Evolutionary conservation across 1,140 invertebrate genomes (phyloP).

Genomic region (Halesus radiatus): DNA sequence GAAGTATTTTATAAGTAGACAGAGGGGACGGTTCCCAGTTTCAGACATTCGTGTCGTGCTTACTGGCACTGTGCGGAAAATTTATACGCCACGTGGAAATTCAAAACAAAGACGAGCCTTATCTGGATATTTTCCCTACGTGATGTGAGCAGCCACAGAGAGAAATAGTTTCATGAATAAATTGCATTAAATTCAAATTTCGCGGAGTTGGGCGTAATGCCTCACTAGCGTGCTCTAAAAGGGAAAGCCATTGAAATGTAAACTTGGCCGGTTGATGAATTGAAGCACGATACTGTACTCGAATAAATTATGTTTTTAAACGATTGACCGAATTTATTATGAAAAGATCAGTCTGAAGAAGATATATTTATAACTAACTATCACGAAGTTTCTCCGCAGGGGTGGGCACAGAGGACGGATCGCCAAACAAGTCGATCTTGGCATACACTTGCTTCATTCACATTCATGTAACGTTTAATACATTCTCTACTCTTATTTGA

Average conservation of each 20-base stretch:
- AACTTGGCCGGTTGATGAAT: background rate
- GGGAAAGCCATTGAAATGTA: constrained; percentile 6
- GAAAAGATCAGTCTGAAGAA: too few relatives aligned
- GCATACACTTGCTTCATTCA: too few relatives aligned
- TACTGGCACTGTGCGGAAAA: constrained; percentile 34
- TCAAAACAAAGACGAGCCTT: constrained; percentile 42
- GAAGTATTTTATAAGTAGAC: constrained; percentile 26
- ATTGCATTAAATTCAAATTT: constrained; percentile 25
- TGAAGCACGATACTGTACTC: background rate
- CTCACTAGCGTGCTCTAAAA: background rate
- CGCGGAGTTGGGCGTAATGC: background rate
- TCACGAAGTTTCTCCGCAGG: too few relatives aligned
- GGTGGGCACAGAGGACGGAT: too few relatives aligned
- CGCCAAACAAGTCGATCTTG: too few relatives aligned
- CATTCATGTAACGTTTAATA: too few relatives aligned
- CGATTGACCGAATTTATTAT: too few relatives aligned
- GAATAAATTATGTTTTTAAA: too few relatives aligned
- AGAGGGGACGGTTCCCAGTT: background rate
- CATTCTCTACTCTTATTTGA: too few relatives aligned
- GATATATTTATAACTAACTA: too few relatives aligned
- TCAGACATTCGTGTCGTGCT: constrained; percentile 36
- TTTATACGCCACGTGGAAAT: constrained; percentile 41
- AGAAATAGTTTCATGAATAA: constrained; percentile 41
- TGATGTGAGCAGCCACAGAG: constrained; percentile 35
- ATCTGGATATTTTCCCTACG: constrained; percentile 35